Evolutionary conservation across 2,888 invertebrate genomes (phyloP), one percentile per base, ranked within the genome.

Genomic region (Caprella mutica): DNA sequence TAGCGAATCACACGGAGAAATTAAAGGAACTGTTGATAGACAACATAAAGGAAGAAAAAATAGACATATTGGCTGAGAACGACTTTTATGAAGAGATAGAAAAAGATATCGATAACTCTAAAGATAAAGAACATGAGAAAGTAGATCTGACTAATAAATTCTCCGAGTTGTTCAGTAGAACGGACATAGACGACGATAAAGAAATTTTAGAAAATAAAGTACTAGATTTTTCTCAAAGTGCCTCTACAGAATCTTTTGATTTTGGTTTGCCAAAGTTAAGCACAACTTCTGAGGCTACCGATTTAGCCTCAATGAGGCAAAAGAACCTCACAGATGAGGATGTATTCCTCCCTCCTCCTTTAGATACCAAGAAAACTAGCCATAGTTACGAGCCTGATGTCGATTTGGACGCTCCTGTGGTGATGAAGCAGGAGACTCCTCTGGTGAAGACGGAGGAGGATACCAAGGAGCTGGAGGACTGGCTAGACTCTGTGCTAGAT

Each of bases 401-500:
- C 14, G 53, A 53, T n/a, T 17, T 46, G 30, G 29, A 43, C 30
- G 27, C 39, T 17, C 30, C 57, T 39, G 30, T 53, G 35, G 30
- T 44, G 24, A 17, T 29, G 19, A 26, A n/a, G 29, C 40, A 55
- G 19, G 24, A 40, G 12, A 40, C 27, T 14, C 21, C 42, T 2
- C 30, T 43, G 12, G 27, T 29, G 27, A 40, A 23, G 14, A 40
- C 30, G 14, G 9, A 42, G n/a, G 40, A 30, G 43, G 42, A 53
- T 24, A 53, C 52, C 2, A 59, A 64, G n/a, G 52, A 64, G 14
- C 42, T 64, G 19, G 64, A 64, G 39, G 64, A 64, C 52, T 64
- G 64, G 64, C 44, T 64, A 9, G 64, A 64, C 24, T 64, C 64
- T 42, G 58, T 64, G 17, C 46, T 64, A 14, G 64, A 64, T 52